Percentiles rank a stretch among this genome's conserved stretches.
Evolutionary conservation across 2,797 vertebrate genomes (phyloP).

Genomic region (Falco rusticolus): DNA sequence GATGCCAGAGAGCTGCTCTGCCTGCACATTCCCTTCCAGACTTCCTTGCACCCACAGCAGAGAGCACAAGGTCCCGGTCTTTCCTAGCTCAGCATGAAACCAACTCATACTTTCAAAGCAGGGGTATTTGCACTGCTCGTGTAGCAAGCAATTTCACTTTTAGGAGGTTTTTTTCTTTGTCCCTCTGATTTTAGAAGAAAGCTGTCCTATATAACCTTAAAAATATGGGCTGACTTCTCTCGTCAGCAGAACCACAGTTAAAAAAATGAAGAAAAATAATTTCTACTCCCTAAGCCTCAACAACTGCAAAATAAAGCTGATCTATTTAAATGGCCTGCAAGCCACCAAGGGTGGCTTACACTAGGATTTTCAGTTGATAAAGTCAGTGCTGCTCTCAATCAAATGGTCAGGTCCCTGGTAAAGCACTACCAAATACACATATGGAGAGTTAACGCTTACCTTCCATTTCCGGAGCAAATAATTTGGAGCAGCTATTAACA

Average conservation of each 20-base stretch:
- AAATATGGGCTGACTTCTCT: background rate
- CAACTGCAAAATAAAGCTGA: background rate
- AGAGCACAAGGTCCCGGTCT: background rate
- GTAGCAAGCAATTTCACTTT: background rate
- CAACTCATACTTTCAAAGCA: background rate
- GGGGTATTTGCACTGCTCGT: background rate
- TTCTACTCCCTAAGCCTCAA: background rate
- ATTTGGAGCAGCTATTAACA: background rate
- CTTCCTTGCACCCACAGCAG: background rate
- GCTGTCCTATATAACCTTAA: background rate
- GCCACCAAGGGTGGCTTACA: background rate
- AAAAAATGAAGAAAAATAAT: background rate
- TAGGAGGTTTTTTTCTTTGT: background rate
- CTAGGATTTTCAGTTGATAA: background rate
- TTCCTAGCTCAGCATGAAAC: fast-evolving
- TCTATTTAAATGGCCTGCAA: background rate
- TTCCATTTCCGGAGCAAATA: background rate
- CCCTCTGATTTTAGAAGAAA: background rate
- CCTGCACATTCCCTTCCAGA: background rate
- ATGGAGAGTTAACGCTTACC: background rate
- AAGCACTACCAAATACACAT: background rate
- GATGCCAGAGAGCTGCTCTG: background rate
- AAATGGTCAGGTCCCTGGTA: fast-evolving
- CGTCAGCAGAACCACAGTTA: background rate
- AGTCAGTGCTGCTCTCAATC: background rate